Percentiles rank a stretch among this genome's conserved stretches.
Evolutionary conservation across 2,113 vertebrate species (phyloP).

Genomic region (Petrocephalus microphthalmus): DNA sequence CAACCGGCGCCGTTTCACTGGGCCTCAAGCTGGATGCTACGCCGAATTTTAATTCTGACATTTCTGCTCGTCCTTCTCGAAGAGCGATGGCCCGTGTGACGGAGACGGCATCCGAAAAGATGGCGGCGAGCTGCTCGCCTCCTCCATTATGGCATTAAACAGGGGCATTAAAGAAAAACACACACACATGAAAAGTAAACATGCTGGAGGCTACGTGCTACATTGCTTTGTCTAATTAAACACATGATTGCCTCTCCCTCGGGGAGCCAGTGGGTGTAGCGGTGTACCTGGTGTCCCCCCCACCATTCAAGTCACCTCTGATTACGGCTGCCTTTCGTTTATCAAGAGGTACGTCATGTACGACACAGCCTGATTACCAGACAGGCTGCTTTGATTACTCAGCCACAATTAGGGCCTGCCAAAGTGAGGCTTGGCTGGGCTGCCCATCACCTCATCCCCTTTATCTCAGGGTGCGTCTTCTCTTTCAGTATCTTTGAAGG

Average conservation of each 20-base stretch:
- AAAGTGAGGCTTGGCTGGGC: background rate
- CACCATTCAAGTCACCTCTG: conserved; percentile 18
- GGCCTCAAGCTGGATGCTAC: background rate
- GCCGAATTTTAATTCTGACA: background rate
- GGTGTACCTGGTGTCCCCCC: background rate
- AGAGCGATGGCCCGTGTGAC: background rate
- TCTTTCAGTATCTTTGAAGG: background rate
- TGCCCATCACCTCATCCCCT: background rate
- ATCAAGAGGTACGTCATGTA: background rate
- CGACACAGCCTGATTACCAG: conserved; percentile 23
- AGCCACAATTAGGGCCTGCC: conserved; percentile 32
- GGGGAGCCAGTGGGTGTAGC: conserved; percentile 44
- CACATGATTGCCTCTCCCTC: conserved; percentile 52
- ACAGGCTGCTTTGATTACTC: conserved; percentile 29
- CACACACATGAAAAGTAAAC: conserved; percentile 39
- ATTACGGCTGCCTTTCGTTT: conserved; percentile 31
- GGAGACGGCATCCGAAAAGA: background rate
- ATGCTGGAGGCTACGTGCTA: conserved; percentile 51
- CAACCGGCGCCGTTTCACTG: background rate
- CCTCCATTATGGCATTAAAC: conserved; percentile 39
- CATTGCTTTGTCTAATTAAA: conserved; percentile 65
- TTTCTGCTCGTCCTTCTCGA: background rate
- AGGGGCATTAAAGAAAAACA: background rate
- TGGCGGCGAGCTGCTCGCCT: conserved; percentile 35
- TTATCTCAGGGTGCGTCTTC: background rate